phyloP scores from a whole-genome alignment of 2,888 invertebrate species.

The Pelosia muscerda region DNA sequence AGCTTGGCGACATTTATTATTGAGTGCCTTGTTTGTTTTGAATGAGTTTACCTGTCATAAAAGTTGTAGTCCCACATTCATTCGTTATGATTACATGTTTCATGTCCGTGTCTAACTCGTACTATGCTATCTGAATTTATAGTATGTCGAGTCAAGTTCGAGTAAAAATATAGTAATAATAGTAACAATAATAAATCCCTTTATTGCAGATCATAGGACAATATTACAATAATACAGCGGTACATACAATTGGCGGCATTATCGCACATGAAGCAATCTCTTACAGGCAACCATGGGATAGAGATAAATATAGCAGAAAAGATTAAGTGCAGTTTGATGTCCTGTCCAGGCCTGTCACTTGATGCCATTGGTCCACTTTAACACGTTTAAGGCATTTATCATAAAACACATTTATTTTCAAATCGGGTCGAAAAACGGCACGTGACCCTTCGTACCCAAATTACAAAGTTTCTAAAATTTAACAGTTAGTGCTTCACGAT shows the following conservation, averaged over 20 bases:
- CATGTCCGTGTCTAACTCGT: not conserved
- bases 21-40: constrained; percentile 9
- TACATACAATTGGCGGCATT: no score
- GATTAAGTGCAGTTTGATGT: no score
- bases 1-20: constrained; percentile 15
- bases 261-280: no score
- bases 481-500: not conserved
- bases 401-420: not conserved
- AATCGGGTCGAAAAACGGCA: not conserved
- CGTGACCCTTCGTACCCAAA: not conserved
- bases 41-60: not conserved
- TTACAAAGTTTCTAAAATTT: not conserved
- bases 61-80: not conserved
- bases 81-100: constrained; percentile 2
- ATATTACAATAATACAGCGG: no score
- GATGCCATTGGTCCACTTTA: not conserved
- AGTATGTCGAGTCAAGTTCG: not conserved
- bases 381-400: not conserved
- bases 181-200: no score
- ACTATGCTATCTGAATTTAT: not conserved
- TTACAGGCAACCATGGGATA: no score
- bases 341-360: no score
- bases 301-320: no score
- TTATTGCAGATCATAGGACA: no score
- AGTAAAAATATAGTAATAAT: no score